Evolutionary conservation across 2,888 invertebrate genomes (phyloP), one percentile per base, ranked within the genome.

Genomic region (Allygus modestus): DNA sequence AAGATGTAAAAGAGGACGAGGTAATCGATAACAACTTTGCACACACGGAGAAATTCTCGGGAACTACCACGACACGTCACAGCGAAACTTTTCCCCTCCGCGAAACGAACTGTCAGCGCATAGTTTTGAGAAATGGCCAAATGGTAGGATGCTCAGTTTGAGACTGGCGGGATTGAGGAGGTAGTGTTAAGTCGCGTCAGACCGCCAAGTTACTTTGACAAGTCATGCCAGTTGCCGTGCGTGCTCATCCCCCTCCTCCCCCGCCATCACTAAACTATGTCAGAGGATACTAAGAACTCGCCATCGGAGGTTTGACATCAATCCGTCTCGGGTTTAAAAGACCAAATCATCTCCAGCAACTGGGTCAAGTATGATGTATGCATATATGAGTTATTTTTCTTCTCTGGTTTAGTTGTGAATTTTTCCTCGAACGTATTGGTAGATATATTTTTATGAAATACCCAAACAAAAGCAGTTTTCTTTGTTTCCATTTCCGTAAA

Each of bases 151-250:
- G 73, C 31, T 37, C 41, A 2, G 41, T 4, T 4, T 12, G 33
- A 33, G 28, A 37, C 58, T 33, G 73, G 41, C 73, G n/a, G 69
- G 31, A 20, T 41, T 37, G 73, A 41, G 73, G 73, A 73, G 73
- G 26, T 46, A 28, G 65, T 17, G 75, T 46, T 77, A 77, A 79
- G 79, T 79, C 54, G 1, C 79, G 33, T 31, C 79, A 1, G 58
- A 28, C 77, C 33, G 79, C 58, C 79, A 54, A 77, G 33, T 54
- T 79, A 79, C 58, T 37, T 26, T 33, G 79, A 79, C 79, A 79
- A 79, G 79, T 79, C 79, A 79, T 51, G 79, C 79, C 17, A 79
- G 7, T n/a, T 58, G 23, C 12, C 79, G 79, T 79, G 79, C 79
- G 58, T 79, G 79, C 58, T 15, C 54, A 26, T 31, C 79, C 37